Evolutionary conservation across 2,888 invertebrate genomes (phyloP).

Genomic region (Drosophila rubida): DNA sequence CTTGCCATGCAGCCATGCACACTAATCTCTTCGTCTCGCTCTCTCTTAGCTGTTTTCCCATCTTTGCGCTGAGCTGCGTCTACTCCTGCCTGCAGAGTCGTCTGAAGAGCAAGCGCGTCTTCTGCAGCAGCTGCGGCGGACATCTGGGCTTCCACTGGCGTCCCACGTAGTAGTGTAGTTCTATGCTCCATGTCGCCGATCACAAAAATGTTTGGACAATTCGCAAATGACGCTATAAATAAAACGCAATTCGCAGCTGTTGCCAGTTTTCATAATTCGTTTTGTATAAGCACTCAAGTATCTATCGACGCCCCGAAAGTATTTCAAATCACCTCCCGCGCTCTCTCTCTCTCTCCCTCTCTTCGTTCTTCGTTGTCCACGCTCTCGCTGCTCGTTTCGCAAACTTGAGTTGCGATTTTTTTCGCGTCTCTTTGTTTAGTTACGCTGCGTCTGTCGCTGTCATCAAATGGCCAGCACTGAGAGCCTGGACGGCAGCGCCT

Average conservation of each 20-base stretch:
- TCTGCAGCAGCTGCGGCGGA: conserved; percentile 83
- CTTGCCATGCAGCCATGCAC: no score
- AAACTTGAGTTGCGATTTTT: conserved; percentile 10
- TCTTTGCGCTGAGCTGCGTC: conserved; percentile 81
- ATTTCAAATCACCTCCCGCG: conserved; percentile 4
- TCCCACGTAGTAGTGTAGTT: conserved; percentile 60
- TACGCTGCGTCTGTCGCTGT: conserved; percentile 42
- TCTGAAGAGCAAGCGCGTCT: conserved; percentile 79
- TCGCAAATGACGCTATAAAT: conserved; percentile 61
- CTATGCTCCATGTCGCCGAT: neutral
- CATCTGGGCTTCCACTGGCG: conserved; percentile 82
- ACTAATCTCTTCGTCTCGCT: neutral
- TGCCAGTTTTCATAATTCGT: conserved; percentile 52
- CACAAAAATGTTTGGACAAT: conserved; percentile 1
- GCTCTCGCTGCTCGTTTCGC: neutral
- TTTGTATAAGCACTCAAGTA: conserved; percentile 34
- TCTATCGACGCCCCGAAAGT: conserved; percentile 36
- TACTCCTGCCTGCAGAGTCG: conserved; percentile 81
- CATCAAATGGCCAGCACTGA: conserved; percentile 69
- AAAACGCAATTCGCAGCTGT: conserved; percentile 55
- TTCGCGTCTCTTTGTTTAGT: conserved; percentile 44
- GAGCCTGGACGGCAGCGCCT: conserved; percentile 66
- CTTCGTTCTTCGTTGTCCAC: neutral
- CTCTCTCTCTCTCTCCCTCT: neutral
- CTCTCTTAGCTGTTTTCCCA: conserved; percentile 81